Conservation (phyloP, 30 jellyfish, hydroid and myxozoan species). For the Rhopilema esculentum region DNA sequence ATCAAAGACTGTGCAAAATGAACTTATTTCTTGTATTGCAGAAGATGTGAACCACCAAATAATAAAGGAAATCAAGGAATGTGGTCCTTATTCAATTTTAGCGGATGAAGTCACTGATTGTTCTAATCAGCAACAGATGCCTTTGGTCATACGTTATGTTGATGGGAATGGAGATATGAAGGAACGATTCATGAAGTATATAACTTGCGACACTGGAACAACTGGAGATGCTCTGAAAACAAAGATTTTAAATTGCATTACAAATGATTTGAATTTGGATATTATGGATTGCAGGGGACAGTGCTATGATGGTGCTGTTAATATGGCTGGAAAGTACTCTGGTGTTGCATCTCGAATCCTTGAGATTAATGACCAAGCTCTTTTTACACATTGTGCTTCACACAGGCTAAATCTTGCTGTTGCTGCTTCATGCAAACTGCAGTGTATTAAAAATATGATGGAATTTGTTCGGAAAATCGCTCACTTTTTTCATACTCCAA, state of each 20-base stretch:
- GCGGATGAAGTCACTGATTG: too few relatives aligned
- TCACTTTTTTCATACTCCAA: background rate
- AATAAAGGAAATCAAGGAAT: too few relatives aligned
- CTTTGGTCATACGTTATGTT: too few relatives aligned
- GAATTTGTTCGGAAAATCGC: background rate
- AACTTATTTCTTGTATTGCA: too few relatives aligned
- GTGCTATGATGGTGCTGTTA: constrained; percentile 55
- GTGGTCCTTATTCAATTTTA: too few relatives aligned
- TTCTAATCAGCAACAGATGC: too few relatives aligned
- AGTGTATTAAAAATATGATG: background rate
- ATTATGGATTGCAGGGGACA: constrained; percentile 55
- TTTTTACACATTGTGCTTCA: constrained; percentile 13
- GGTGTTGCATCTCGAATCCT: constrained; percentile 56
- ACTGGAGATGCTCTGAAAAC: constrained; percentile 19
- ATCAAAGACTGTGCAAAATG: too few relatives aligned
- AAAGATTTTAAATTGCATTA: background rate
- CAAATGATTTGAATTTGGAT: constrained; percentile 7
- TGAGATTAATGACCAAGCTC: background rate
- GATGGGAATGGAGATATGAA: too few relatives aligned
- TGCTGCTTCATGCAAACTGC: constrained; percentile 10
- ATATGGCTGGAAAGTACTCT: constrained; percentile 1
- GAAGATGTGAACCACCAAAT: too few relatives aligned
- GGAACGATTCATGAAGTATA: too few relatives aligned
- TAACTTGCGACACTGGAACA: constrained; percentile 29
- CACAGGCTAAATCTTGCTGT: constrained; percentile 11